phyloP scores from a whole-genome alignment of 2,888 invertebrate species.

The Melieria omissa region DNA sequence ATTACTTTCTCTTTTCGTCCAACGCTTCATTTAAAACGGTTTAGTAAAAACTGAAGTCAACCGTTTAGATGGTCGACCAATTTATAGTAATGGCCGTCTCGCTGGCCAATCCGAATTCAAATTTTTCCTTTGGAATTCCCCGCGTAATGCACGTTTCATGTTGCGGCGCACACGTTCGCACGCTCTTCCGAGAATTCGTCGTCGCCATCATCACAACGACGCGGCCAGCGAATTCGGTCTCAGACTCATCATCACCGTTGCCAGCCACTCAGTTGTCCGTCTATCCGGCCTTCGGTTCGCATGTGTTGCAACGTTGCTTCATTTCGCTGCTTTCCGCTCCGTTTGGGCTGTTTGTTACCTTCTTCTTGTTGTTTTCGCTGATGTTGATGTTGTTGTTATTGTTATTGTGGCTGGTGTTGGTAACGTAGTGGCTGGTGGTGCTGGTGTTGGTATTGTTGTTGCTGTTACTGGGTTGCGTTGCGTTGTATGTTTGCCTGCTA shows the following conservation, averaged over 20 bases:
- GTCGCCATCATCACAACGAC: conserved; percentile 29
- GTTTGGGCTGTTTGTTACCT: conserved; percentile 22
- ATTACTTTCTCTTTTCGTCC: too few species aligned
- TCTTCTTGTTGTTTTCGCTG: conserved; percentile 19
- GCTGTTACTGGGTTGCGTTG: background rate
- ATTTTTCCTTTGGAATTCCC: conserved; percentile 20
- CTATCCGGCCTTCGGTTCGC: conserved; percentile 1
- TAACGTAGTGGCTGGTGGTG: conserved; percentile 2
- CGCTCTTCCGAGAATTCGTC: conserved; percentile 27
- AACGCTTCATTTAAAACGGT: too few species aligned
- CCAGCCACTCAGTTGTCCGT: background rate
- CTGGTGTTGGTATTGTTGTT: conserved; percentile 23
- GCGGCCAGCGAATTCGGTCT: background rate
- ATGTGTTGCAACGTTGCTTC: conserved; percentile 26
- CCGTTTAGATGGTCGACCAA: too few species aligned
- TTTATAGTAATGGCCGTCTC: too few species aligned
- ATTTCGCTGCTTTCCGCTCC: conserved; percentile 27
- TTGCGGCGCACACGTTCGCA: background rate
- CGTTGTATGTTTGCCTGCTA: conserved; percentile 39
- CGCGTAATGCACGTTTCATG: conserved; percentile 24
- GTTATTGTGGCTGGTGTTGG: conserved; percentile 8
- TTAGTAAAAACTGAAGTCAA: too few species aligned
- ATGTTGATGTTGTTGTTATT: conserved; percentile 10
- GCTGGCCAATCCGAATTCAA: too few species aligned
- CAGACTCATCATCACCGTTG: conserved; percentile 6